These are phyloP conservation scores for Scolanthus callimorphus DNA, from an alignment of 92 coral and sea anemone species.

Conservation along the genomic window DNA sequence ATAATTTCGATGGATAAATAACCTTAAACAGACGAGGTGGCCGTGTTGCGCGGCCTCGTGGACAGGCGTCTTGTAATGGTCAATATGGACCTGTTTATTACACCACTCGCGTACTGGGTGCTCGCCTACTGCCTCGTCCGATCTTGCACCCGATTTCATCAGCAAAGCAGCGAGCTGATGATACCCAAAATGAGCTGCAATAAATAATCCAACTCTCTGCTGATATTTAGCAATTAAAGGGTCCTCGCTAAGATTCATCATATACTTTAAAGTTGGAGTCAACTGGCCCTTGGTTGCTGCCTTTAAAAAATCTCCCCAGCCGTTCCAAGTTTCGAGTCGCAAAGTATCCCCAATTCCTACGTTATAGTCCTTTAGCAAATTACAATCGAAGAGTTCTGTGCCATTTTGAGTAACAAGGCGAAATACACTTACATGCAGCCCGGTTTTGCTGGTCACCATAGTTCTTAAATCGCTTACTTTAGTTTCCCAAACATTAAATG, in stretches of 20 bases:
- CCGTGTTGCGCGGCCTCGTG: constrained; percentile 96
- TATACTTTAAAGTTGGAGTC: constrained; percentile 74
- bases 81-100: constrained; percentile 62
- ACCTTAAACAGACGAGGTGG: constrained; percentile 62
- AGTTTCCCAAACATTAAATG: constrained; percentile 81
- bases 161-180: constrained; percentile 85
- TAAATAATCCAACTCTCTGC: constrained; percentile 76
- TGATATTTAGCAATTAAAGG: constrained; percentile 85
- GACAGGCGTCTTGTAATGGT: constrained; percentile 76
- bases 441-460: constrained; percentile 79
- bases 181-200: constrained; percentile 91
- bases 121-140: constrained; percentile 87
- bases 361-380: constrained; percentile 74
- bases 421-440: constrained; percentile 90
- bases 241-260: constrained; percentile 67
- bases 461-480: constrained; percentile 60
- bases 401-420: constrained; percentile 69
- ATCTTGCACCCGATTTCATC: constrained; percentile 86
- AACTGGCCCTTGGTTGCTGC: constrained; percentile 84
- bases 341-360: constrained; percentile 71
- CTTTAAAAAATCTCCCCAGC: constrained; percentile 72
- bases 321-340: constrained; percentile 90
- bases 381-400: constrained; percentile 83
- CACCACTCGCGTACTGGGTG: constrained; percentile 99
- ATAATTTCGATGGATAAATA: constrained; percentile 80